A percentile compares a stretch with the other conserved stretches of the same genome.
Evolutionary conservation across 2,797 vertebrate species (phyloP).

Genomic region (Acipenser transmontanus): DNA sequence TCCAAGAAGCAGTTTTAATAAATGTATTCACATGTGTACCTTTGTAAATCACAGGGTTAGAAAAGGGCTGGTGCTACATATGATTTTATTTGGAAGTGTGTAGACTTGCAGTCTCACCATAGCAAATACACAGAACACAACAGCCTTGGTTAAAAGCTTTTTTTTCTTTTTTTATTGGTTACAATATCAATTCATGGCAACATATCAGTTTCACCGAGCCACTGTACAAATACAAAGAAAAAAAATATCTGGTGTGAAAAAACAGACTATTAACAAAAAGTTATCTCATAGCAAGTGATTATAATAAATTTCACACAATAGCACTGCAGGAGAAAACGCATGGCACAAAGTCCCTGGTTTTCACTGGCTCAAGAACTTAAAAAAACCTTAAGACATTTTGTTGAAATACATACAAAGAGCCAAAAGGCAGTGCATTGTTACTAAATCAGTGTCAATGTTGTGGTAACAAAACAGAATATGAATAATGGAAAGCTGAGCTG

Average conservation of each 20-base stretch:
- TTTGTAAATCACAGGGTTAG: background rate
- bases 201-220: slow-evolving; percentile 85
- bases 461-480: slow-evolving; percentile 39
- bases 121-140: slow-evolving; percentile 10
- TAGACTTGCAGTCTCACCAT: background rate
- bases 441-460: slow-evolving; percentile 54
- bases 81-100: background rate
- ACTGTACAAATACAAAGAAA: slow-evolving; percentile 92
- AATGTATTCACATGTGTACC: background rate
- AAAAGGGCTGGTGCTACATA: background rate
- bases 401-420: slow-evolving; percentile 59
- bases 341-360: slow-evolving; percentile 77
- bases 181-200: slow-evolving; percentile 90
- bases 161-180: slow-evolving; percentile 80
- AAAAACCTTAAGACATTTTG: slow-evolving; percentile 23
- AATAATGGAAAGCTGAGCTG: slow-evolving; percentile 17
- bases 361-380: slow-evolving; percentile 65
- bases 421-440: slow-evolving; percentile 65
- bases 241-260: slow-evolving; percentile 65
- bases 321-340: slow-evolving; percentile 75
- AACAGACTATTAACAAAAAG: slow-evolving; percentile 70
- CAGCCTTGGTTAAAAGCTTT: slow-evolving; percentile 81
- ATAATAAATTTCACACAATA: slow-evolving; percentile 72
- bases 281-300: slow-evolving; percentile 79
- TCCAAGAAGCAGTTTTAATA: too few species aligned